phyloP scores from a whole-genome alignment of 53 echinoderm and acorn worm genomes.

The Glandiceps talaboti region DNA sequence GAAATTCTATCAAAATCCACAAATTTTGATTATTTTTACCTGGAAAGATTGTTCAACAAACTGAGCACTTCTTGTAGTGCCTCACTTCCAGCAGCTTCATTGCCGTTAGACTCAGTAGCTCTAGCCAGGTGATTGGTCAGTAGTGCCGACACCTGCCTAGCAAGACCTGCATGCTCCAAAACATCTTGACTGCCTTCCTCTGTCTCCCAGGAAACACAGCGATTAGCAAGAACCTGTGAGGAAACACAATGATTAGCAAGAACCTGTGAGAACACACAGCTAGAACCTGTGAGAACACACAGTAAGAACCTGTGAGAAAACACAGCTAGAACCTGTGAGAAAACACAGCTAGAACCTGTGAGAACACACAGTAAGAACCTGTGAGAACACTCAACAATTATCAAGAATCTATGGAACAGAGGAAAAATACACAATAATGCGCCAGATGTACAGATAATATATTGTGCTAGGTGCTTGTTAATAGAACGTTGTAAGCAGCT shows the following conservation, averaged over 20 bases:
- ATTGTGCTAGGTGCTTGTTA: too few species aligned
- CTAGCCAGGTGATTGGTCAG: slow-evolving; percentile 86
- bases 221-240: slow-evolving; percentile 68
- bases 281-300: slow-evolving; percentile 70
- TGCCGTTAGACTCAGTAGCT: slow-evolving; percentile 69
- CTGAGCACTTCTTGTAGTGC: slow-evolving; percentile 75
- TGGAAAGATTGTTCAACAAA: slow-evolving; percentile 64
- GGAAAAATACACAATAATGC: too few species aligned
- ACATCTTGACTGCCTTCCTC: slow-evolving; percentile 69
- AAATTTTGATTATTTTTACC: slow-evolving; percentile 15
- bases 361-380: too few species aligned
- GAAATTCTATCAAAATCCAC: background rate
- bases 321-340: too few species aligned
- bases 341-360: too few species aligned
- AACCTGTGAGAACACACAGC: slow-evolving; percentile 79
- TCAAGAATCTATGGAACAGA: too few species aligned
- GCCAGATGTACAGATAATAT: too few species aligned
- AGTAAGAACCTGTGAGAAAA: slow-evolving; percentile 75
- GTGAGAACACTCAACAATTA: too few species aligned
- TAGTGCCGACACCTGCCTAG: slow-evolving; percentile 73
- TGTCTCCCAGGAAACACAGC: slow-evolving; percentile 83
- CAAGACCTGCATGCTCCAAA: slow-evolving; percentile 67
- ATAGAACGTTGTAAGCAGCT: too few species aligned
- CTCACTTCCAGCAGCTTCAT: slow-evolving; percentile 78
- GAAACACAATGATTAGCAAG: slow-evolving; percentile 80